A percentile compares a stretch with the other conserved stretches of the same genome.
Evolutionary conservation across 2,888 invertebrate genomes (phyloP).

Genomic region (Liopterus haemorrhoidalis): DNA sequence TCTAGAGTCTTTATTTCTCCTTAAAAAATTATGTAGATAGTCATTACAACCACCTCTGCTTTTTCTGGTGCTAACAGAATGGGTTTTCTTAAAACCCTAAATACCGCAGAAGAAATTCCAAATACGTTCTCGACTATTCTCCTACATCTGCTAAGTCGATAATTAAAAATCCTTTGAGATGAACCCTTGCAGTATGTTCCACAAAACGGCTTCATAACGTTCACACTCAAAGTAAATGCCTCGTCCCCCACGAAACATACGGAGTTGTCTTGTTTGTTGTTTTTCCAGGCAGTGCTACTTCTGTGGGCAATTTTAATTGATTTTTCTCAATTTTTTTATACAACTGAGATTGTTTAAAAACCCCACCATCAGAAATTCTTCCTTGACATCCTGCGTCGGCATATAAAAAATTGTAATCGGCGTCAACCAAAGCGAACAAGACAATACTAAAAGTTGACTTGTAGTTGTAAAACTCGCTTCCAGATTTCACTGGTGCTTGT

Average conservation of each 20-base stretch:
- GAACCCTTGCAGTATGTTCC: slow-evolving; percentile 17
- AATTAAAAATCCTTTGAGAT: slow-evolving; percentile 26
- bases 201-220: slow-evolving; percentile 24
- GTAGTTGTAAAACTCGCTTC: slow-evolving; percentile 37
- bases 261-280: too few relatives aligned
- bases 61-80: too few relatives aligned
- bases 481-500: slow-evolving; percentile 35
- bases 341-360: slow-evolving; percentile 29
- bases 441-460: slow-evolving; percentile 39
- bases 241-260: slow-evolving; percentile 32
- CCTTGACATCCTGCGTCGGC: slow-evolving; percentile 39
- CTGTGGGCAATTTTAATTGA: slow-evolving; percentile 1
- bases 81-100: slow-evolving; percentile 27
- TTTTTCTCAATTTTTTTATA: slow-evolving; percentile 23
- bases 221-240: slow-evolving; percentile 29
- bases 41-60: too few relatives aligned
- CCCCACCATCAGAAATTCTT: slow-evolving; percentile 37
- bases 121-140: slow-evolving; percentile 30
- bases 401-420: slow-evolving; percentile 40
- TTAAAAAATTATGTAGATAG: too few relatives aligned
- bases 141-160: slow-evolving; percentile 26
- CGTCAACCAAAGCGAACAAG: slow-evolving; percentile 40
- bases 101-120: slow-evolving; percentile 26
- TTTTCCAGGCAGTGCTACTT: slow-evolving; percentile 14
- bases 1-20: too few relatives aligned